A percentile compares a stretch with the other conserved stretches of the same genome.
Conservation (phyloP, 1,140 invertebrate species). For the Brachystomella parvula region DNA sequence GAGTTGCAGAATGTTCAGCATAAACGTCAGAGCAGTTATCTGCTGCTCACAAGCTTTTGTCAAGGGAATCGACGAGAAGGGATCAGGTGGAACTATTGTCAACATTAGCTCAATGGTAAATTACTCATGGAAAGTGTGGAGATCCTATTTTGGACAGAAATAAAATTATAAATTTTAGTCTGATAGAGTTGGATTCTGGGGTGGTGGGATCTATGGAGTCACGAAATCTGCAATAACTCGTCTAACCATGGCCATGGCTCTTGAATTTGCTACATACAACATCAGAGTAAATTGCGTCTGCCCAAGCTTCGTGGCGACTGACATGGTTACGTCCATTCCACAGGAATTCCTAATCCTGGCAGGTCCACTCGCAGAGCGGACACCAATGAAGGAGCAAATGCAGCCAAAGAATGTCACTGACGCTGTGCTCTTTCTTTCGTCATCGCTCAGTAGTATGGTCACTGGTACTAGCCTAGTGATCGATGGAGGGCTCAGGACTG, state of each 20-base stretch:
- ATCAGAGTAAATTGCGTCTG: slow-evolving; percentile 3
- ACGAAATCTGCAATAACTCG: not conserved
- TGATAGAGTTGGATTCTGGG: not conserved
- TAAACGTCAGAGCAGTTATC: not conserved
- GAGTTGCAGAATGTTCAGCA: not conserved
- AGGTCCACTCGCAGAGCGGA: not conserved
- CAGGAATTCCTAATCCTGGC: not conserved
- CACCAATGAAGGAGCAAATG: not conserved
- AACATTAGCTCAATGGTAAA: slow-evolving; percentile 19
- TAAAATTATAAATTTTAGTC: not conserved
- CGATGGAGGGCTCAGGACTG: not conserved
- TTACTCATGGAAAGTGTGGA: not conserved
- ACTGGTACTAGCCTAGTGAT: not conserved
- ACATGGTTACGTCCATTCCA: not conserved
- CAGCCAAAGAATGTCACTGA: not conserved
- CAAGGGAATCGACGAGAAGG: slow-evolving; percentile 4
- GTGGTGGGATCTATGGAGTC: not conserved
- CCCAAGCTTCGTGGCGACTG: not conserved
- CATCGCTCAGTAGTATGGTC: not conserved
- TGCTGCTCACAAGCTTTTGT: not conserved
- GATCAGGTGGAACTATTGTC: slow-evolving; percentile 13
- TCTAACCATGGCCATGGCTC: not conserved
- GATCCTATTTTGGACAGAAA: not conserved
- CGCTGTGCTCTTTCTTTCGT: slow-evolving; percentile 1
- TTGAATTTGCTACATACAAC: slow-evolving; percentile 1